phyloP scores from a whole-genome alignment of 2,113 vertebrate species.

The Cettia cetti region DNA sequence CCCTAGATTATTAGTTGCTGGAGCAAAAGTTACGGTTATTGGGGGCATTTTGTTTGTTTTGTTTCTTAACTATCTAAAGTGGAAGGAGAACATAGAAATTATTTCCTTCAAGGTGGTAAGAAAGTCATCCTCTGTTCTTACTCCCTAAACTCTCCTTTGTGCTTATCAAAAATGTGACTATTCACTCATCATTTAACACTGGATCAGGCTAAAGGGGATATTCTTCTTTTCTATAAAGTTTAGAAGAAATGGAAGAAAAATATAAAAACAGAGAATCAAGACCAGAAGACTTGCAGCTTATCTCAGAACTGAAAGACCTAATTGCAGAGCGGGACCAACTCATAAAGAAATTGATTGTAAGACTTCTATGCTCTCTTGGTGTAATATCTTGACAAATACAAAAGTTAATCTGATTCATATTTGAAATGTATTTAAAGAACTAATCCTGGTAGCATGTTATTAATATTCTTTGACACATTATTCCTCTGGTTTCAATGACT shows the following conservation, averaged over 20 bases:
- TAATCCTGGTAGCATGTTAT: not conserved
- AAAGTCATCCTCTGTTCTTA: not conserved
- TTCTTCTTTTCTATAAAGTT: constrained; percentile 78
- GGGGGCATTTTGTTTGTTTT: not conserved
- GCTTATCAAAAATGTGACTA: not conserved
- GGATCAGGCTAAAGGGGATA: constrained; percentile 52
- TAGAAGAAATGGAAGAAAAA: constrained; percentile 96
- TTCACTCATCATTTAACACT: not conserved
- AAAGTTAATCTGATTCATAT: not conserved
- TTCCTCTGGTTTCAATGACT: not conserved
- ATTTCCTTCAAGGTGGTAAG: not conserved
- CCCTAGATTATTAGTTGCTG: not conserved
- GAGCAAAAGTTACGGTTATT: not conserved
- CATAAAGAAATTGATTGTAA: constrained; percentile 98
- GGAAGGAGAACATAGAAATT: not conserved
- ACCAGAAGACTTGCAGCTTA: constrained; percentile 92
- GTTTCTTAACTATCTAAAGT: not conserved
- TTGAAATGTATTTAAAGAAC: not conserved
- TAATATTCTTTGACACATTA: not conserved
- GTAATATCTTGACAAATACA: not conserved
- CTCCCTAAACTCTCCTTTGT: not conserved
- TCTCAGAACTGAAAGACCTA: constrained; percentile 95
- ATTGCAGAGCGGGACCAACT: constrained; percentile 92
- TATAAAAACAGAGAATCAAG: constrained; percentile 94
- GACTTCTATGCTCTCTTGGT: constrained; percentile 56